Percentiles rank a stretch among this genome's conserved stretches.
These are phyloP conservation scores for Morpho deidamia DNA, from an alignment of 2,888 invertebrate genomes.

Conservation along the genomic window DNA sequence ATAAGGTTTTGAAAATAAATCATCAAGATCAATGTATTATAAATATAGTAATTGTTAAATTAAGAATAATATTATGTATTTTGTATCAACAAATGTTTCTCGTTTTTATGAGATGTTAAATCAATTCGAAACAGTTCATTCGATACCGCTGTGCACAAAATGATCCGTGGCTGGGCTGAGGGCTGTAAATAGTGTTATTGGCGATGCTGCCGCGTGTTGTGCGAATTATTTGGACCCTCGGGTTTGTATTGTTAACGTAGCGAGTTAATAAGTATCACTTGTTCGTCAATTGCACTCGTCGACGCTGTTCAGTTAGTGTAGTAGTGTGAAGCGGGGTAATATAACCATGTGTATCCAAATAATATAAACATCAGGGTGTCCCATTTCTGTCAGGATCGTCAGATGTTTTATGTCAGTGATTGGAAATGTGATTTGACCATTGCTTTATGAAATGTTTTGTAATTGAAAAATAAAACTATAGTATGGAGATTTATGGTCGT, in stretches of 20 bases:
- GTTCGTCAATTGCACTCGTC: slow-evolving; percentile 77
- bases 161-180: slow-evolving; percentile 44
- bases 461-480: too few relatives aligned
- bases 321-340: slow-evolving; percentile 46
- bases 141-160: slow-evolving; percentile 73
- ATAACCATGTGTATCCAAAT: slow-evolving; percentile 37
- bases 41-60: slow-evolving; percentile 73
- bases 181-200: slow-evolving; percentile 59
- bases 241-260: slow-evolving; percentile 72
- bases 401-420: too few relatives aligned
- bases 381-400: too few relatives aligned
- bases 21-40: slow-evolving; percentile 75
- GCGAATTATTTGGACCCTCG: slow-evolving; percentile 56
- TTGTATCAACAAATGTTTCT: slow-evolving; percentile 73
- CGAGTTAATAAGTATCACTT: slow-evolving; percentile 71
- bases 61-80: slow-evolving; percentile 74
- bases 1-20: slow-evolving; percentile 68
- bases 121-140: slow-evolving; percentile 60
- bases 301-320: slow-evolving; percentile 66
- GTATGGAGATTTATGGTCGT: too few relatives aligned
- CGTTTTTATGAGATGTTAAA: slow-evolving; percentile 70
- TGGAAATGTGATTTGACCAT: too few relatives aligned
- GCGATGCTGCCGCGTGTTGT: slow-evolving; percentile 46
- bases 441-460: too few relatives aligned
- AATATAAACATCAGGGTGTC: too few relatives aligned